Conservation (phyloP, 1,140 invertebrate genomes). For the Gonatopus flavifemur region DNA sequence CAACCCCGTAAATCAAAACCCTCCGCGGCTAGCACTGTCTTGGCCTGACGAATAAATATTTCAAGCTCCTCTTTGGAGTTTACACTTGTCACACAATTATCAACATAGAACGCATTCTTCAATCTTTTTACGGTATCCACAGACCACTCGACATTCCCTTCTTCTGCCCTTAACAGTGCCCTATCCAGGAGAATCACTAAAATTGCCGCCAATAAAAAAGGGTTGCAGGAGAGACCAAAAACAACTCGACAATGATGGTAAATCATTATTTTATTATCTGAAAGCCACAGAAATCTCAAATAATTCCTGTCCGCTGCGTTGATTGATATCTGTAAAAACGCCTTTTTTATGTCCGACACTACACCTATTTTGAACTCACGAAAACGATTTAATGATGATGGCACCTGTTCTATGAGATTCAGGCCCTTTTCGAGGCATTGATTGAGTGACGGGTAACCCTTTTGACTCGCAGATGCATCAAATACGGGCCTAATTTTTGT, state of each 20-base stretch:
- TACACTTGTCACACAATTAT: slow-evolving; percentile 26
- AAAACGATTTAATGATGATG: slow-evolving; percentile 33
- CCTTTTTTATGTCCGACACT: slow-evolving; percentile 49
- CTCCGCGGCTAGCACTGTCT: slow-evolving; percentile 18
- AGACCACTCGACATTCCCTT: not conserved
- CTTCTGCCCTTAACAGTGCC: not conserved
- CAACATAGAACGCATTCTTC: slow-evolving; percentile 13
- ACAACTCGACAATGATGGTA: slow-evolving; percentile 37
- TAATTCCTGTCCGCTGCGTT: slow-evolving; percentile 35
- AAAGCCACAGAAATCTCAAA: slow-evolving; percentile 45
- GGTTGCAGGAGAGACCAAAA: slow-evolving; percentile 36
- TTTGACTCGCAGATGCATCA: slow-evolving; percentile 13
- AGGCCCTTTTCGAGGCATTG: slow-evolving; percentile 29
- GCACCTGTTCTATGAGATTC: slow-evolving; percentile 49
- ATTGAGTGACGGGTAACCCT: slow-evolving; percentile 23
- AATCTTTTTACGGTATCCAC: slow-evolving; percentile 8
- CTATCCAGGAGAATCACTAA: not conserved
- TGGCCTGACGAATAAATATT: slow-evolving; percentile 5
- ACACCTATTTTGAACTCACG: slow-evolving; percentile 29
- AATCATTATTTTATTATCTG: slow-evolving; percentile 13
- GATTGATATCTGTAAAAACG: slow-evolving; percentile 50
- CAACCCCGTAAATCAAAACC: slow-evolving; percentile 37
- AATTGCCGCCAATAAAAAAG: slow-evolving; percentile 40
- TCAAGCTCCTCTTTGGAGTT: slow-evolving; percentile 7
- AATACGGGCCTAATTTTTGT: slow-evolving; percentile 15